Base-by-base conservation (phyloP, 2,113 vertebrate species). In the Gasterosteus nipponicus region DNA sequence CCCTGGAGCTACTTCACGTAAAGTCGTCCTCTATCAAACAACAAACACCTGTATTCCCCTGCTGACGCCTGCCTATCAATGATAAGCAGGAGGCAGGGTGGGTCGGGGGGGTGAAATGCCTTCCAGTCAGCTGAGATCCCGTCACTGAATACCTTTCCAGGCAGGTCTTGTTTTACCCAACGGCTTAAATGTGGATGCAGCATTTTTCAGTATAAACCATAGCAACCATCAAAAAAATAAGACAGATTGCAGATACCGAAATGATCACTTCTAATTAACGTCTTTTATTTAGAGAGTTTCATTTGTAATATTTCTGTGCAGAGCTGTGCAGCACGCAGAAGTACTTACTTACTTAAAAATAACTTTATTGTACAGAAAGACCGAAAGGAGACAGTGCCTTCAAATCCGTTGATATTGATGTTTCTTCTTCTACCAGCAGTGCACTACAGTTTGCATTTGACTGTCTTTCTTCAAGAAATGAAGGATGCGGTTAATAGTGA, bases 1-100 rank as follows among this genome's bases (percentile, higher is more conserved):
- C 83, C 88, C 89, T 67, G 59, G 83, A 92, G 77, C 76, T 73
- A 75, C 86, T 82, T 82, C 78, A 81, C 68, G 57, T 74, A 85
- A 89, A 86, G 75, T 73, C 75, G 58, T 81, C 80, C 72, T 78
- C 69, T 71, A 85, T 80, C 81, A 81, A 74, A 85, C 87, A 91
- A 78, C 84, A 88, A 87, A 87, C 80, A 87, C 85, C 84, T 87
- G 82, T 56, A 87, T 78, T 90, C 86, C 81, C 83, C 29, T 75
- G 89, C 11, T 69, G 80, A 61, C 61, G 38, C 51, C 66, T 68
- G 81, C 75, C 87, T 65, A 63, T 87, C 78, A 81, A 49, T 81
- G 66, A 33, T 38, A 38, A 26, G 69, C 74, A 42, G 69, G 59
- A 69, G 86, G 66, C 67, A 77, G 70, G 73, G 75, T 26, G 22